Percentiles rank a stretch among this genome's conserved stretches.
Evolutionary conservation across 1,140 invertebrate genomes (phyloP).

Genomic region (Drosophila lacteicornis): DNA sequence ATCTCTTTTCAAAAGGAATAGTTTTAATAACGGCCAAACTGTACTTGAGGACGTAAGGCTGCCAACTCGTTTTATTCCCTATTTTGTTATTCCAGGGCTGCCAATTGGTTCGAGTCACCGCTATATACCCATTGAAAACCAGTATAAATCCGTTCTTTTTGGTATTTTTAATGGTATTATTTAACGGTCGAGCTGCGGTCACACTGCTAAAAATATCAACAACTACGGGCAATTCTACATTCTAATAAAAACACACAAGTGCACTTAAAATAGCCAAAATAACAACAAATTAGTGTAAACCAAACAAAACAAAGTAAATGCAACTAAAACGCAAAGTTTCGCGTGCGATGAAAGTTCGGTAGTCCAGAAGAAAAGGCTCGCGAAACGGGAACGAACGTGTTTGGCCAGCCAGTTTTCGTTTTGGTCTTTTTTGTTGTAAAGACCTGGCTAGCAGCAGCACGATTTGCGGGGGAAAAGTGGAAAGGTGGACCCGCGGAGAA

Average conservation of each 20-base stretch:
- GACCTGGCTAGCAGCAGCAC: slow-evolving; percentile 44
- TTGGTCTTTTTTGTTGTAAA: slow-evolving; percentile 53
- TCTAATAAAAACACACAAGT: slow-evolving; percentile 28
- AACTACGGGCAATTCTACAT: slow-evolving; percentile 11
- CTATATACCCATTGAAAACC: not conserved
- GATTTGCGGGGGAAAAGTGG: slow-evolving; percentile 25
- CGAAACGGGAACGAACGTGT: slow-evolving; percentile 69
- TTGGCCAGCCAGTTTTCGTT: slow-evolving; percentile 64
- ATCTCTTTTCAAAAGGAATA: not conserved
- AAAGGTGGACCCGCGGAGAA: slow-evolving; percentile 42
- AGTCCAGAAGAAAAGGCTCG: slow-evolving; percentile 18
- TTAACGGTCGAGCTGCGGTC: not conserved
- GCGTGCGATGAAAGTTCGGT: not conserved
- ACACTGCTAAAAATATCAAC: slow-evolving; percentile 16
- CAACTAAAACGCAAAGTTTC: not conserved
- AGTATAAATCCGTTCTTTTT: too few species aligned
- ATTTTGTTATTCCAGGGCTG: not conserved
- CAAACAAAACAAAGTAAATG: not conserved
- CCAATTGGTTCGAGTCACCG: not conserved
- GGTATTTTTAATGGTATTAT: not conserved
- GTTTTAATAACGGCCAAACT: not conserved
- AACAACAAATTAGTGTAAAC: slow-evolving; percentile 5
- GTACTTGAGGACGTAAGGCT: not conserved
- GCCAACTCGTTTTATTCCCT: not conserved
- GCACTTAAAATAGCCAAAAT: slow-evolving; percentile 17